Evolutionary conservation across 2,797 vertebrate species (phyloP), one percentile per base, ranked within the genome.

Genomic region (Halcyon chelicuti): DNA sequence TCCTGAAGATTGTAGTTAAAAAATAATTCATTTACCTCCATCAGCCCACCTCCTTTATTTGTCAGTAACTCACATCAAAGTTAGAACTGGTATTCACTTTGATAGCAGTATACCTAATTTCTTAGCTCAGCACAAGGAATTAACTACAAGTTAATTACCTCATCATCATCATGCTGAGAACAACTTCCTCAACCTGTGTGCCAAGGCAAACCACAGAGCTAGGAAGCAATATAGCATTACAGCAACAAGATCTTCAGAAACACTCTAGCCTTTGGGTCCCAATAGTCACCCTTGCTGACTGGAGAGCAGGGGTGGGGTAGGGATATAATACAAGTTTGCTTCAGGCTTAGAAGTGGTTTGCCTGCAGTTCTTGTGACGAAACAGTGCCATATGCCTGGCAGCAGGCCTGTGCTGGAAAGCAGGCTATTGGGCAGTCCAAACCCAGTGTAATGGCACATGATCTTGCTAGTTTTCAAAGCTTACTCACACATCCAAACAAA

Each of bases 401-500:
- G 57, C 10, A 39, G n/a, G 28, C 42, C n/a, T 81, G 16, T 75
- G 12, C 9, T 63, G n/a, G 23, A 88, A 68, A 88, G 21, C n/a
- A 62, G n/a, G 18, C 3, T 70, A 33, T 28, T 70, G 44, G 29
- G 12, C 39, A 42, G 51, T 18, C 15, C 29, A n/a, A 68, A 22
- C 8, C 15, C 1, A 0, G 10, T 47, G 39, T 14, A 65, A 37
- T 9, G 6, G 7, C 21, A 42, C 28, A 51, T 2, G 7, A 49
- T 42, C 52, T 40, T 33, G 14, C 7, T 46, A 9, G 12, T 44
- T 61, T 83, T 47, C 9, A 13, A 40, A 63, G 52, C 18, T 57
- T 26, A 21, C 3, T 67, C 31, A 21, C 31, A 46, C 21, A 29
- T 14, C 14, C 26, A 55, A 11, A 23, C 55, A 44, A 60, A 37